These are phyloP conservation scores for Tetragonisca angustula DNA, from an alignment of 2,888 invertebrate genomes.

Conservation along the genomic window DNA sequence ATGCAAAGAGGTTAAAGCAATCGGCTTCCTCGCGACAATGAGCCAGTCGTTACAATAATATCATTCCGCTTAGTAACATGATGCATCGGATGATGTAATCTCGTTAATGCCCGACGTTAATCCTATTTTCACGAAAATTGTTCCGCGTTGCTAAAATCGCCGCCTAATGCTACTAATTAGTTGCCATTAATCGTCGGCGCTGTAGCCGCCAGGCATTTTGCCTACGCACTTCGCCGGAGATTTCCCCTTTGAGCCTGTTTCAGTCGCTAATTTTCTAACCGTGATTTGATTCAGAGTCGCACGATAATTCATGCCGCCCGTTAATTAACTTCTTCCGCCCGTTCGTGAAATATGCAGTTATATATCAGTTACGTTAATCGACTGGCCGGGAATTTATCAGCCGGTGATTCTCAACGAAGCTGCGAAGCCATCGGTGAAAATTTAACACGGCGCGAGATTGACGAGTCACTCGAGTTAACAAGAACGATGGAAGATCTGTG, in stretches of 20 bases:
- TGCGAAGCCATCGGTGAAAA: background rate
- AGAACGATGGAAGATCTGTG: too few species aligned
- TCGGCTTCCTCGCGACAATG: background rate
- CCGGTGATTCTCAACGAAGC: background rate
- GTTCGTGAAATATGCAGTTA: background rate
- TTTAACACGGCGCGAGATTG: background rate
- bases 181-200: conserved; percentile 42
- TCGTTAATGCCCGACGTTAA: conserved; percentile 51
- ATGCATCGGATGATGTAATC: conserved; percentile 41
- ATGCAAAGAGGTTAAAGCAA: too few species aligned
- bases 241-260: background rate
- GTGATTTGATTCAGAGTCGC: background rate
- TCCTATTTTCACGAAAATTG: conserved; percentile 45
- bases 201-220: conserved; percentile 1
- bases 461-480: too few species aligned
- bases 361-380: background rate
- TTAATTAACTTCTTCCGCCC: conserved; percentile 1
- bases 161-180: conserved; percentile 44
- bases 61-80: background rate
- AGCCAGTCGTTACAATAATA: conserved; percentile 9
- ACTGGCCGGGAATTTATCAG: conserved; percentile 1
- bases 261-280: background rate
- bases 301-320: too few species aligned
- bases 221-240: background rate
- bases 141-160: conserved; percentile 49